A percentile compares a stretch with the other conserved stretches of the same genome.
phyloP scores from a whole-genome alignment of 2,113 vertebrate genomes.

The Phalacrocorax aristotelis region DNA sequence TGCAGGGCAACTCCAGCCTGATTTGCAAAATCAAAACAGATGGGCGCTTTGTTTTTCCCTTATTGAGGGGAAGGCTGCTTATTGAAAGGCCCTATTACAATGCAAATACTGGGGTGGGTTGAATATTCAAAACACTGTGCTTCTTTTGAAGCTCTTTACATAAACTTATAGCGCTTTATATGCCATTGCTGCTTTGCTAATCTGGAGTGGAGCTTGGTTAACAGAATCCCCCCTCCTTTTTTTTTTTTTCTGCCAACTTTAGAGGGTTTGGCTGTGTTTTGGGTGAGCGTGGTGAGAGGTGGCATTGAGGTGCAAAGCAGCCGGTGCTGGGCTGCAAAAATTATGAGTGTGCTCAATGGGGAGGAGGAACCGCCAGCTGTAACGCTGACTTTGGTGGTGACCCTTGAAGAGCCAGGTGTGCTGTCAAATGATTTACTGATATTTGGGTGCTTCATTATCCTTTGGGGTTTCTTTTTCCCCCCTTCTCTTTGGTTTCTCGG shows the following conservation, averaged over 20 bases:
- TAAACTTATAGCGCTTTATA: conserved; percentile 2
- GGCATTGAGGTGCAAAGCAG: not conserved
- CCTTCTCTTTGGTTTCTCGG: not conserved
- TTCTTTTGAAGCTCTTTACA: conserved; percentile 1
- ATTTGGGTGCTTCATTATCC: not conserved
- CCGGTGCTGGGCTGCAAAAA: not conserved
- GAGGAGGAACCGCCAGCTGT: not conserved
- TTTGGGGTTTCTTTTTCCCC: not conserved
- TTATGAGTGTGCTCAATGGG: not conserved
- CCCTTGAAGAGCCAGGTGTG: not conserved
- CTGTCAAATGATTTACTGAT: not conserved
- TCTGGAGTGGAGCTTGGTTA: not conserved
- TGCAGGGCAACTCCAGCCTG: not conserved
- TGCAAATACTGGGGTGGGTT: conserved; percentile 54
- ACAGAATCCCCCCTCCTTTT: not conserved
- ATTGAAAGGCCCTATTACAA: conserved; percentile 42
- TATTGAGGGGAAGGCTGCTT: not conserved
- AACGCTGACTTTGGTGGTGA: not conserved
- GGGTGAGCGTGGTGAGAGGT: not conserved
- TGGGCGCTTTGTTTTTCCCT: conserved; percentile 45
- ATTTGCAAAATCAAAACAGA: conserved; percentile 33
- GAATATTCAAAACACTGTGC: conserved; percentile 27
- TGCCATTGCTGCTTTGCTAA: not conserved
- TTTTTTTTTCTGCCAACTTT: not conserved
- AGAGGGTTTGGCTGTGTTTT: not conserved